Evolutionary conservation across 2,888 invertebrate species (phyloP).

Genomic region (Drosophila mimetica): DNA sequence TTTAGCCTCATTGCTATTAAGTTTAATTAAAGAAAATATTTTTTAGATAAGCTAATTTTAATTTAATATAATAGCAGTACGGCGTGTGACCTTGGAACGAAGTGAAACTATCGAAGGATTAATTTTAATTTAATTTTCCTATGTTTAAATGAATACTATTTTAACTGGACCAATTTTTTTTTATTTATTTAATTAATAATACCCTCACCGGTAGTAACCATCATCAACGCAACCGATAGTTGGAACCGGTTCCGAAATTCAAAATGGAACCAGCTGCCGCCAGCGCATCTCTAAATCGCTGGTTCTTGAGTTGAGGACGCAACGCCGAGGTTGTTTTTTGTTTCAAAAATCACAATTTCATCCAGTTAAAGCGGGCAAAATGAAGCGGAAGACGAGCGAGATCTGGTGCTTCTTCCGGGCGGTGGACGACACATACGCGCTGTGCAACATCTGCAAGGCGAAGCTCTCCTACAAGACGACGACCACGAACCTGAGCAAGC

Average conservation of each 20-base stretch:
- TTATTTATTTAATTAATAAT: no score
- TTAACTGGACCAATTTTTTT: no score
- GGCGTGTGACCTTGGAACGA: no score
- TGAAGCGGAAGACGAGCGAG: slow-evolving; percentile 68
- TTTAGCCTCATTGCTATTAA: no score
- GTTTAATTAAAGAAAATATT: no score
- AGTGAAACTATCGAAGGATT: no score
- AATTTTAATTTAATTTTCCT: no score
- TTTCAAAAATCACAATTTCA: slow-evolving; percentile 4
- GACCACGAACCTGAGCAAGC: slow-evolving; percentile 67
- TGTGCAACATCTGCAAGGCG: slow-evolving; percentile 68
- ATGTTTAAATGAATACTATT: no score
- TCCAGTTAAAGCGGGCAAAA: slow-evolving; percentile 6
- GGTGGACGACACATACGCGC: slow-evolving; percentile 63
- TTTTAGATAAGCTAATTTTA: no score
- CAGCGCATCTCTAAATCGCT: slow-evolving; percentile 3
- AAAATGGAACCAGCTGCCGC: background rate
- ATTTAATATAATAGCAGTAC: no score
- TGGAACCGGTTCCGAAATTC: slow-evolving; percentile 1
- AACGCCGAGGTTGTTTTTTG: background rate
- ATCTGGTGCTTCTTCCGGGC: slow-evolving; percentile 68
- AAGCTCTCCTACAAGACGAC: slow-evolving; percentile 68
- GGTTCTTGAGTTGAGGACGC: slow-evolving; percentile 4
- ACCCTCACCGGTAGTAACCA: no score
- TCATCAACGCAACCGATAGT: background rate